Evolutionary conservation across 2,888 invertebrate genomes (phyloP).

Genomic region (Patella ulyssiponensis): DNA sequence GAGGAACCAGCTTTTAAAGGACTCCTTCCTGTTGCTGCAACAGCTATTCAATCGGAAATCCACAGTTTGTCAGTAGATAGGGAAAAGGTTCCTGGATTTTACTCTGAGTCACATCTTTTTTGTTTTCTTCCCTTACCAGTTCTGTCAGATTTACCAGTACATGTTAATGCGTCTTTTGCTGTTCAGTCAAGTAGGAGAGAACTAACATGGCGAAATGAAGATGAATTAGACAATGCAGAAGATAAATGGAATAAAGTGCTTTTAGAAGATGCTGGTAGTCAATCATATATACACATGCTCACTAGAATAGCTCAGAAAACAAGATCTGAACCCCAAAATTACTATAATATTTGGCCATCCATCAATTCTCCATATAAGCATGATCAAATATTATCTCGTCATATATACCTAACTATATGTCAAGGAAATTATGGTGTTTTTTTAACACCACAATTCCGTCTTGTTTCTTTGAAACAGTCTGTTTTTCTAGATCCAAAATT

Average conservation of each 20-base stretch:
- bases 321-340: neutral
- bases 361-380: neutral
- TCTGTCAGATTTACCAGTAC: conserved; percentile 53
- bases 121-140: conserved; percentile 66
- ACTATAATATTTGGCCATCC: conserved; percentile 29
- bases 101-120: conserved; percentile 52
- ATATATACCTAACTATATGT: conserved; percentile 8
- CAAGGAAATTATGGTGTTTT: conserved; percentile 4
- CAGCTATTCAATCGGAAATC: conserved; percentile 49
- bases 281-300: conserved; percentile 46
- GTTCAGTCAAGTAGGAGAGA: conserved; percentile 55
- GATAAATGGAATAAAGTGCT: conserved; percentile 54
- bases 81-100: conserved; percentile 41
- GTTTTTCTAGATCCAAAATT: conserved; percentile 40
- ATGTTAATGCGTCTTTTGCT: conserved; percentile 66
- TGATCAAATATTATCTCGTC: neutral
- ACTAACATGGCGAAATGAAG: conserved; percentile 45
- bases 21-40: conserved; percentile 50
- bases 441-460: conserved; percentile 28
- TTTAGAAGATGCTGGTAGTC: conserved; percentile 42
- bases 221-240: conserved; percentile 46
- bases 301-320: conserved; percentile 30
- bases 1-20: conserved; percentile 22
- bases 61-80: neutral
- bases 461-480: conserved; percentile 35